Evolutionary conservation across 2,797 vertebrate genomes (phyloP), one percentile per base, ranked within the genome.

Genomic region (Scarus forsteni): DNA sequence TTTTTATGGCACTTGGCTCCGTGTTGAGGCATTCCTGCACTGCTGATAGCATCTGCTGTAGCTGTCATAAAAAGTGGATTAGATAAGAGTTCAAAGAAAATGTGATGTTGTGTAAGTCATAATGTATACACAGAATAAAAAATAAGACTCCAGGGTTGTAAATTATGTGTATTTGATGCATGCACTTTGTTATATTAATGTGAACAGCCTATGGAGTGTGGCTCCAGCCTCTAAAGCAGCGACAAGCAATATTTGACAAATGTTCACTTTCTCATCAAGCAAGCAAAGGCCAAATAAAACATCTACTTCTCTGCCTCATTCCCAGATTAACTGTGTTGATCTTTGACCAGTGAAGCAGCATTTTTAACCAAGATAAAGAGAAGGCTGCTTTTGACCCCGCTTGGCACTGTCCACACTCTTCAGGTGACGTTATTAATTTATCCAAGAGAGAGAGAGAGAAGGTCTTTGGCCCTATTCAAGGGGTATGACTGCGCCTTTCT

Each of bases 21-120:
- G 27, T 27, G 27, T 27, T 27, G 10, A 38, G 12, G 15, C 16
- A 62, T 38, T 49, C 11, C 35, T 40, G 45, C 9, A 19, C 38
- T 38, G 43, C 44, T 18, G 16, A 69, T 19, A 60, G 43, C 15
- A n/a, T 62, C 49, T 46, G 77, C 48, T 27, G 51, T 13, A 50
- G 38, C 56, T 16, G 49, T 4, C 42, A 39, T 56, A 27, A 49
- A 72, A 49, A 53, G 54, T 1, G 18, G 15, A 38, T 13, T 1
- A 2, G 10, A 53, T 16, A 42, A 45, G 34, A 40, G 10, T 45
- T n/a, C 38, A 10, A 34, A 18, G 19, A 16, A 50, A 52, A 35
- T 10, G 44, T 69, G 55, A 27, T 27, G 27, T 27, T 27, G 27
- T 27, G 27, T 27, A 27, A 27, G 27, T 27, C 27, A 27, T 27